Evolutionary conservation across 1,140 invertebrate genomes (phyloP).

Genomic region (Drosophila ironensis): DNA sequence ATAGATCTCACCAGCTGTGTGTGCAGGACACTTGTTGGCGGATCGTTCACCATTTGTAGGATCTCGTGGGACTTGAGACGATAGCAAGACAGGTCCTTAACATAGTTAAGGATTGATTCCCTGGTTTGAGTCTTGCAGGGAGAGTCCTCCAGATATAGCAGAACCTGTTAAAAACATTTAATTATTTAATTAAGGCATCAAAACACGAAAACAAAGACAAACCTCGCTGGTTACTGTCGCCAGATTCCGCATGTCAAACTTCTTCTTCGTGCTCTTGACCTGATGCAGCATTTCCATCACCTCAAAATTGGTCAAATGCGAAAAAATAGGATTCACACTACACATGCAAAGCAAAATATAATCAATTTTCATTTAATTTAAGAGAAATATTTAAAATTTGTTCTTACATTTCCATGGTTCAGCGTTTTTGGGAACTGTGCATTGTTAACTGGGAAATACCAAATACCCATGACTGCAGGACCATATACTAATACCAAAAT

Average conservation of each 20-base stretch:
- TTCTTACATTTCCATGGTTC: no score
- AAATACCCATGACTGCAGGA: no score
- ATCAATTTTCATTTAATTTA: no score
- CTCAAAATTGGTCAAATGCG: constrained; percentile 83
- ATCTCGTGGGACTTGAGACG: constrained; percentile 89
- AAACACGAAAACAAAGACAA: no score
- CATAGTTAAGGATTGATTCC: constrained; percentile 85
- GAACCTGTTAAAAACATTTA: no score
- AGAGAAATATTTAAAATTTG: no score
- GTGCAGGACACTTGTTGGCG: constrained; percentile 88
- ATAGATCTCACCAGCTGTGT: constrained; percentile 90
- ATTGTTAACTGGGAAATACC: no score
- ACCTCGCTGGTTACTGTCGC: constrained; percentile 89
- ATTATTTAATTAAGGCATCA: no score
- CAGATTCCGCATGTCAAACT: constrained; percentile 84
- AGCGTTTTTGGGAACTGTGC: no score
- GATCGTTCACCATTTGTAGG: constrained; percentile 89
- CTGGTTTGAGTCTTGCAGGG: constrained; percentile 86
- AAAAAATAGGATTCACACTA: constrained; percentile 71
- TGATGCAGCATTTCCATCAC: constrained; percentile 86
- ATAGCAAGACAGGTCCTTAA: constrained; percentile 85
- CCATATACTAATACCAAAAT: no score
- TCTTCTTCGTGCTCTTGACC: constrained; percentile 85
- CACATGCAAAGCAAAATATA: no score
- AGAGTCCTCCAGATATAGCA: constrained; percentile 89